Percentiles rank a stretch among this genome's conserved stretches.
phyloP scores from a whole-genome alignment of 2,797 vertebrate genomes.

The Tenualosa ilisha region DNA sequence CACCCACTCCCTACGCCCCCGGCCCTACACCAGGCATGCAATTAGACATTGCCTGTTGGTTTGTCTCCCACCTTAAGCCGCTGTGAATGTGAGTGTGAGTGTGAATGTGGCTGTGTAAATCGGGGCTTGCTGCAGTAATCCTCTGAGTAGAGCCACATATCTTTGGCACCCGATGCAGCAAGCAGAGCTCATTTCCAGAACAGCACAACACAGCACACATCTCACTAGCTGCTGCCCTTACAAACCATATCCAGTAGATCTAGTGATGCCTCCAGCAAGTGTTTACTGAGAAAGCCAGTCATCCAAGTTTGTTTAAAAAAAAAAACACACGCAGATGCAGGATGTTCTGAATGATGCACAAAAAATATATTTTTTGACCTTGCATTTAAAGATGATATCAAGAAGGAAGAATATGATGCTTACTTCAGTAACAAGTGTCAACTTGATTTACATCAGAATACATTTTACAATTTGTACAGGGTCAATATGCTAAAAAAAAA shows the following conservation, averaged over 20 bases:
- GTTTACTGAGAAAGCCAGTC: background rate
- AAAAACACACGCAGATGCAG: background rate
- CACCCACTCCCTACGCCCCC: constrained; percentile 13
- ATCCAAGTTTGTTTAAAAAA: background rate
- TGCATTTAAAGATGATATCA: background rate
- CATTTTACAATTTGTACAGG: constrained; percentile 23
- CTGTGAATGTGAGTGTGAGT: background rate
- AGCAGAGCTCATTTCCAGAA: background rate
- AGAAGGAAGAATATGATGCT: background rate
- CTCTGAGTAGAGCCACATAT: constrained; percentile 24
- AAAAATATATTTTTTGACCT: constrained; percentile 20
- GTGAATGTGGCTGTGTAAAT: constrained; percentile 27
- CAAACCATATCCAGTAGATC: background rate
- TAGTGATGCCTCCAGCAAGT: background rate
- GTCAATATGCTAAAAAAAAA: constrained; percentile 8
- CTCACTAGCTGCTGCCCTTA: background rate
- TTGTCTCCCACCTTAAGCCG: constrained; percentile 14
- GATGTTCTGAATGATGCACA: background rate
- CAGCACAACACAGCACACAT: background rate
- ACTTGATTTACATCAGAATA: background rate
- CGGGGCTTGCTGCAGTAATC: constrained; percentile 37
- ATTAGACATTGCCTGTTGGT: constrained; percentile 30
- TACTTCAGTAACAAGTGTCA: background rate
- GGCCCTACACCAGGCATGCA: constrained; percentile 17
- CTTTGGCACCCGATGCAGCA: background rate